Base-by-base conservation (phyloP, 2,113 vertebrate species). In the Regulus satrapa region DNA sequence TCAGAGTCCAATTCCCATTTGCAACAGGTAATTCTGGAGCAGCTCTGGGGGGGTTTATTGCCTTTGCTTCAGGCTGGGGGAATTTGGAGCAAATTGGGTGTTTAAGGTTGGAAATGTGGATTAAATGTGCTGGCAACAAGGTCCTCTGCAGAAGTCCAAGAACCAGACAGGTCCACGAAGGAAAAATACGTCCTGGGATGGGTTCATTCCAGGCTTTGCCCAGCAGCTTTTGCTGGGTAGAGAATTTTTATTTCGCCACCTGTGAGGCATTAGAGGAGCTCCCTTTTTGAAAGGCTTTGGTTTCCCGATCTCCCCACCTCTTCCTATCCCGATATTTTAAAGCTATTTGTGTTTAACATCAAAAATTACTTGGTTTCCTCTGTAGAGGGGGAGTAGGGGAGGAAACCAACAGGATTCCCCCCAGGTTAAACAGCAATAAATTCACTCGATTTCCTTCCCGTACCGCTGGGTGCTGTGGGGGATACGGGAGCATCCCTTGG, bases 121-220 rank as follows among this genome's bases (percentile, higher is more conserved):
- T 63, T 67, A 31, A 68, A 88, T 11, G 38, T 15, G 20, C 64
- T 31, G 79, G 36, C 13, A 17, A 43, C 67, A 43, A 48, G 38
- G 8, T 40, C 3, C 3, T 31, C 58, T 14, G 61, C 32, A 9
- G 8, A 21, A 93, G 72, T 4, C 54, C 48, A 24, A 24, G 71
- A 32, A 21, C 5, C 26, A 17, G 84, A 40, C 84, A 58, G 16
- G 54, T 17, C 17, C 20, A 5, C 5, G 58, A 43, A 21, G 41
- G 4, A 15, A 67, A 69, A 69, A 64, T 2, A 11, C 4, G 0
- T 51, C 2, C 26, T 23, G 38, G 76, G 5, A 8, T 23, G 29
- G 41, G 45, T 49, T 34, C 8, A 2, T 1, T 18, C 36, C 46
- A 54, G 66, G 25, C 41, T 73, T 24, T 87, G 71, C 34, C 17